phyloP scores from a whole-genome alignment of 1,140 invertebrate species.

The Nasonia giraulti region DNA sequence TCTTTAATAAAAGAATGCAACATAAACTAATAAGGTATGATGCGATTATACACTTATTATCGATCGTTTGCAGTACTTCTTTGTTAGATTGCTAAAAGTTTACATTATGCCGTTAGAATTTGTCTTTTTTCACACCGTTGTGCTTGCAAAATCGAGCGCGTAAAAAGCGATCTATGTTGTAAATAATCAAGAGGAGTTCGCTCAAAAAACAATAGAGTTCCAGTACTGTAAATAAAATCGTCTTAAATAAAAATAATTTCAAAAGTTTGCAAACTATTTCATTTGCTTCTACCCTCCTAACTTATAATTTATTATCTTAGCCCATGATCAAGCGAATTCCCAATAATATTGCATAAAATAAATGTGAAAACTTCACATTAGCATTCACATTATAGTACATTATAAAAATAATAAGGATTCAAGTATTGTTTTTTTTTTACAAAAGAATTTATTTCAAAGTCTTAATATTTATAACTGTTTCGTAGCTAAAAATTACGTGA shows the following conservation, averaged over 20 bases:
- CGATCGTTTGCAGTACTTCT: neutral
- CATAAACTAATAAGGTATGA: neutral
- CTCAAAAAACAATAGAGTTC: neutral
- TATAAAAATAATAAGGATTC: neutral
- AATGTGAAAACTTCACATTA: neutral
- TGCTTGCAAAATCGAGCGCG: neutral
- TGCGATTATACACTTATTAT: neutral
- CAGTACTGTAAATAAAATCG: constrained; percentile 41
- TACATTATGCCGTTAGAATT: neutral
- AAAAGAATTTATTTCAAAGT: constrained; percentile 22
- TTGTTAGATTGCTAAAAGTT: neutral
- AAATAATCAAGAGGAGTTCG: constrained; percentile 16
- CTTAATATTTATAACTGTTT: constrained; percentile 9
- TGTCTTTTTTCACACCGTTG: neutral
- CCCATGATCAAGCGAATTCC: no score
- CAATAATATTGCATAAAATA: neutral
- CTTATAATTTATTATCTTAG: no score
- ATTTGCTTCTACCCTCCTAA: no score
- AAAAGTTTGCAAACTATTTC: neutral
- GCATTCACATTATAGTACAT: neutral
- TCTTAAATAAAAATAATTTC: constrained; percentile 32
- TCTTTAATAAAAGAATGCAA: neutral
- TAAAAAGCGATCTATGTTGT: neutral
- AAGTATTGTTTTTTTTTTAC: constrained; percentile 4
- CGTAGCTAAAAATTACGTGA: neutral